Percentiles rank a stretch among this genome's conserved stretches.
phyloP scores from a whole-genome alignment of 2,113 vertebrate genomes.

The Siniperca chuatsi region DNA sequence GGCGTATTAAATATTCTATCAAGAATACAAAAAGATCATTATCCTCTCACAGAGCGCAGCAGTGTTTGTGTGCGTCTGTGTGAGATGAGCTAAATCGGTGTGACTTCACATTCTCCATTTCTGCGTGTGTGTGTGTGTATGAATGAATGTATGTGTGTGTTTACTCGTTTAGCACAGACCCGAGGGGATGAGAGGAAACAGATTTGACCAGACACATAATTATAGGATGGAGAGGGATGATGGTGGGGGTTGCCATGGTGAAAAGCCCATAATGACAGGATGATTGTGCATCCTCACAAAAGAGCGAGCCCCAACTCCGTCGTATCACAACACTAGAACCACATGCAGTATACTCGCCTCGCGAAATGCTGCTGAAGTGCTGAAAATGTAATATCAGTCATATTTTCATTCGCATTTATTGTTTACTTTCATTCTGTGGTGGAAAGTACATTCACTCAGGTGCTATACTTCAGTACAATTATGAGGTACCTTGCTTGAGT shows the following conservation, averaged over 20 bases:
- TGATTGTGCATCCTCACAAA: conserved; percentile 53
- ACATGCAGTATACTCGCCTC: conserved; percentile 16
- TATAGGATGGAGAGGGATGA: conserved; percentile 63
- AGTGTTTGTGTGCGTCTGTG: conserved; percentile 21
- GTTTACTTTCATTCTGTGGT: too few relatives aligned
- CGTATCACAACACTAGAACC: conserved; percentile 42
- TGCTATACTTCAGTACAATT: too few relatives aligned
- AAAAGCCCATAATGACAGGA: conserved; percentile 72
- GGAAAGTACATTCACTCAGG: too few relatives aligned
- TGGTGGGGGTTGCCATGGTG: conserved; percentile 65
- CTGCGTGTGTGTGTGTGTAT: not conserved
- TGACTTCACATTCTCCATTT: conserved; percentile 11
- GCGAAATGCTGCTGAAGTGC: too few relatives aligned
- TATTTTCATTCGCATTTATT: too few relatives aligned
- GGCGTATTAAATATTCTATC: not conserved
- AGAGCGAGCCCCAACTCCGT: conserved; percentile 19
- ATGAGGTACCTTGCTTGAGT: too few relatives aligned
- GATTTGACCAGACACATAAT: conserved; percentile 78
- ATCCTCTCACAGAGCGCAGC: not conserved
- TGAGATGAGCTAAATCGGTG: conserved; percentile 19
- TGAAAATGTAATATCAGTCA: too few relatives aligned
- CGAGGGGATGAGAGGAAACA: conserved; percentile 65
- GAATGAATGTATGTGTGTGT: conserved; percentile 19
- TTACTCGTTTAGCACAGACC: conserved; percentile 52
- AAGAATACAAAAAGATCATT: conserved; percentile 1